Percentiles rank a stretch among this genome's conserved stretches.
phyloP scores from a whole-genome alignment of 1,140 invertebrate species.

The Zaprionus davidi region DNA sequence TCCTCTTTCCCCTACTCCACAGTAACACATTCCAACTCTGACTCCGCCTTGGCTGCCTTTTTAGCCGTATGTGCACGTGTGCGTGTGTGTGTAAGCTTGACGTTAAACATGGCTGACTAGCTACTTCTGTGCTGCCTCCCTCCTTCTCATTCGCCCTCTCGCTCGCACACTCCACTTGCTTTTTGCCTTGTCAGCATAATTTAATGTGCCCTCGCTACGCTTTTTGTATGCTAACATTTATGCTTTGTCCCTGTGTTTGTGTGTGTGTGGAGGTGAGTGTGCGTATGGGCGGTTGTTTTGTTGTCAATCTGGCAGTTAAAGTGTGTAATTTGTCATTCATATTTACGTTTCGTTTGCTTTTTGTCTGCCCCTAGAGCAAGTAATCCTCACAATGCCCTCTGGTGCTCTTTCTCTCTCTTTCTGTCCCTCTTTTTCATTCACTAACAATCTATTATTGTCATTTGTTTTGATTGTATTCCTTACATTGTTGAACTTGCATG shows the following conservation, averaged over 20 bases:
- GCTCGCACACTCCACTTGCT: background rate
- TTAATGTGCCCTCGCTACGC: slow-evolving; percentile 53
- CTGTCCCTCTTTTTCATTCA: background rate
- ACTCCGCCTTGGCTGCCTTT: slow-evolving; percentile 54
- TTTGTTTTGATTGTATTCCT: slow-evolving; percentile 3
- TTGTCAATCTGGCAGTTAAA: slow-evolving; percentile 76
- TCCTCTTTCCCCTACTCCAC: slow-evolving; percentile 14
- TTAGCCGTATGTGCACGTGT: slow-evolving; percentile 27
- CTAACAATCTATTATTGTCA: background rate
- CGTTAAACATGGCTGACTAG: slow-evolving; percentile 71
- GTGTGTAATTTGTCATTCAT: slow-evolving; percentile 80
- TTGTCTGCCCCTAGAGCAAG: background rate
- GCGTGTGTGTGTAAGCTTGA: slow-evolving; percentile 58
- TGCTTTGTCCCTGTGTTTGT: slow-evolving; percentile 13
- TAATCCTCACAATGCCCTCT: background rate
- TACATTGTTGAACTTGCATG: background rate
- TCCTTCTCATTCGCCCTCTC: slow-evolving; percentile 1
- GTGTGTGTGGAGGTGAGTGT: slow-evolving; percentile 10
- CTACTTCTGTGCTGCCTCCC: slow-evolving; percentile 18
- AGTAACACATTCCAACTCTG: slow-evolving; percentile 54
- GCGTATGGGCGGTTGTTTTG: slow-evolving; percentile 27
- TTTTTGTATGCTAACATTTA: slow-evolving; percentile 32
- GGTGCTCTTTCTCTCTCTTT: background rate
- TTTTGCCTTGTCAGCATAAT: slow-evolving; percentile 73
- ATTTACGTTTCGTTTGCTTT: slow-evolving; percentile 46